Base-by-base conservation (phyloP, 2,888 invertebrate genomes). In the Pseudococcus jackbeardsleyi region DNA sequence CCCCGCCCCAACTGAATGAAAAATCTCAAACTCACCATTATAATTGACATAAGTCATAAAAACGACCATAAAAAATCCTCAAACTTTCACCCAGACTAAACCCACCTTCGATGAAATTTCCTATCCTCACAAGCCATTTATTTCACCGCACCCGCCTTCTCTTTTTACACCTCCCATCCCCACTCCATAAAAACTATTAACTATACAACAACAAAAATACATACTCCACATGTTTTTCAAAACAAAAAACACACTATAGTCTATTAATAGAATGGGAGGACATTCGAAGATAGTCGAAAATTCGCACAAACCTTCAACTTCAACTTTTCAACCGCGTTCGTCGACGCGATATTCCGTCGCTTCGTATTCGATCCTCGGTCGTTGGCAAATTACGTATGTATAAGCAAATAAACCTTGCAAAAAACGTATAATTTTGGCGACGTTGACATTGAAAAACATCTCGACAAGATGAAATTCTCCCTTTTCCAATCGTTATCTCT, bases 281-380 rank as follows among this genome's bases (percentile, higher is more conserved):
- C 72, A n/a, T n/a, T n/a, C 72, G 72, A 72, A 33, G 72, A 33
- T 72, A 33, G 72, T 64, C 22, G 64, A 19, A 72, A 72, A 72
- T 72, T 72, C 72, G n/a, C 48, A 68, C 15, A 33, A 72, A 72
- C 72, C 72, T 26, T 72, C 33, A 72, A 72, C 72, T 72, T 72
- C 72, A 72, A 72, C 72, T 72, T 72, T 33, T 15, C 11, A 72
- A 17, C 33, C 26, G 33, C 72, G 33, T 64, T 64, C 64, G 64
- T 64, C 19, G 64, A 64, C 64, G 22, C 11, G 7, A n/a, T 22
- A n/a, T n/a, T n/a, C n/a, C n/a, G n/a, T n/a, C n/a, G n/a, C n/a
- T n/a, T n/a, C n/a, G n/a, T n/a, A n/a, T n/a, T n/a, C n/a, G n/a
- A n/a, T n/a, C n/a, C n/a, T n/a, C n/a, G n/a, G 54, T 54, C 54